Evolutionary conservation across 92 coral and sea anemone species (phyloP).

Genomic region (Phenganax subtilis): DNA sequence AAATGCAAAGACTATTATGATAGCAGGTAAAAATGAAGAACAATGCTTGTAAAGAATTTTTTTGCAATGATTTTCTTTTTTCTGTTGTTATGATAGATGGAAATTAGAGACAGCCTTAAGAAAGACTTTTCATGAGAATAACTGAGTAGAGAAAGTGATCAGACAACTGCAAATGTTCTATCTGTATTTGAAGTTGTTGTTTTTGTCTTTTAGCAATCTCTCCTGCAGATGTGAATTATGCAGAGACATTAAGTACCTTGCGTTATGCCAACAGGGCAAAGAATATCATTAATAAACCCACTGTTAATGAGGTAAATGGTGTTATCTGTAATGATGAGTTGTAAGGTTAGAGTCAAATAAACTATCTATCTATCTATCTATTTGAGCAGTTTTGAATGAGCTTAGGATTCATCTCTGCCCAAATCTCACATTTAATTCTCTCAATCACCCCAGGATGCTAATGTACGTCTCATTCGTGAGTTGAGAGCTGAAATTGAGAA

Average conservation of each 20-base stretch:
- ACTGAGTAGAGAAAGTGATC: no score
- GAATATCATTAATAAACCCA: conserved; percentile 94
- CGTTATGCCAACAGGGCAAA: conserved; percentile 97
- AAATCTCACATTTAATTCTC: no score
- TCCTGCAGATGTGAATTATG: conserved; percentile 94
- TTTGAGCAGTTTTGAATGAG: no score
- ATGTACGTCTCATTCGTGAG: conserved; percentile 88
- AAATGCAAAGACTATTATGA: conserved; percentile 98
- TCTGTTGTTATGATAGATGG: no score
- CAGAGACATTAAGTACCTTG: conserved; percentile 87
- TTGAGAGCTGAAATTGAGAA: conserved; percentile 82
- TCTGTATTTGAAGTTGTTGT: background rate
- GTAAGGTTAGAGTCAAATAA: no score
- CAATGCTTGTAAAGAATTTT: background rate
- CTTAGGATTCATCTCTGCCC: no score
- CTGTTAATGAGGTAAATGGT: conserved; percentile 73
- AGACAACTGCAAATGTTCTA: background rate
- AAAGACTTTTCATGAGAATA: no score
- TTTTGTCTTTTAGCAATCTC: conserved; percentile 64
- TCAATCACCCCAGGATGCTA: conserved; percentile 61
- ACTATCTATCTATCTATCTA: background rate
- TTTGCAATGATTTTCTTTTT: background rate
- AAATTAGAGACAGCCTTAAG: no score
- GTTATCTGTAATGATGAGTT: no score
- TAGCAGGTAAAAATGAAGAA: conserved; percentile 59